Evolutionary conservation across 1,140 invertebrate species (phyloP), one percentile per base, ranked within the genome.

Genomic region (Dendrolimus punctatus): DNA sequence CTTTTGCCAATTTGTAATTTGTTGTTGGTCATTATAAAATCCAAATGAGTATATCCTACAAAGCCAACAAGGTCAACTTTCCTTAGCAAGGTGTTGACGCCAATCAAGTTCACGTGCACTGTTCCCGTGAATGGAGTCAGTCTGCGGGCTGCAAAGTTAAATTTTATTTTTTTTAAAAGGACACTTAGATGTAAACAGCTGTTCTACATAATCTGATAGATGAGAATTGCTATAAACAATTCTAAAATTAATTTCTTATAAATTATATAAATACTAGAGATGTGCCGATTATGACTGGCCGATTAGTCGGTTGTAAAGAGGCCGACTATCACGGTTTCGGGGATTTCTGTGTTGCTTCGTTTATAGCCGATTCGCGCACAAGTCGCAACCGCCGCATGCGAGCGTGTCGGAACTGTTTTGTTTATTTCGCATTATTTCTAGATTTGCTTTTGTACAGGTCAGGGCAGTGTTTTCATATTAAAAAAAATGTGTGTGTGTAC

Each of bases 101-200:
- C 77, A 8, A 82, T 74, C 51, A 85, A 48, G 8, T 72, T 77
- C 7, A 85, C 72, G 46, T 71, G 66, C n/a, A 85, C 41, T 8
- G 60, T 7, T 1, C 78, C 76, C 10, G 68, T 75, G 40, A 76
- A 76, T 4, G 67, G 70, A 4, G 60, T 64, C 52, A 68, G 52
- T 48, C 62, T 60, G 40, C 76, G 67, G 40, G 8, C 80, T 84
- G 65, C 3, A 76, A 80, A 55, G 38, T 39, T 6, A 41, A 43
- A 23, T 36, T 8, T 10, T 23, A 46, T 23, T 10, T 10, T 46
- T 43, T 36, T 52, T 23, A 39, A 51, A 45, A 38, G n/a, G 8
- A 50, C 36, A 3, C 49, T 39, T 46, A 51, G 40, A 2, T 23
- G 23, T 23, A 23, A 23, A 23, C 23, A 2, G 23, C 23, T 23